phyloP scores from a whole-genome alignment of 2,113 vertebrate genomes.

The Pteruthius melanotis region DNA sequence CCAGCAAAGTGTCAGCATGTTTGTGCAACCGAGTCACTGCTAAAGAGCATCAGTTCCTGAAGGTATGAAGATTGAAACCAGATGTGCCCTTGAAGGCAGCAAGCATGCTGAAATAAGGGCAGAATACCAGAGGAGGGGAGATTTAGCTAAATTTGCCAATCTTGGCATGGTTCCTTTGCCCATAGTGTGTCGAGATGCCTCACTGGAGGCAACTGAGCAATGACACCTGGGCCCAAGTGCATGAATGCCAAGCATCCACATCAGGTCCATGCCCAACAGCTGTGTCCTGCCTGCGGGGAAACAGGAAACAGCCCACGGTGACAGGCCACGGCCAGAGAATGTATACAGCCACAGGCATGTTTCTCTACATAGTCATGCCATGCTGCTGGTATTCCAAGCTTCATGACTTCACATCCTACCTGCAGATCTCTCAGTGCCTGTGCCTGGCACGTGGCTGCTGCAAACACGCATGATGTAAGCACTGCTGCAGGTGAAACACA shows the following conservation, averaged over 20 bases:
- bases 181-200: not conserved
- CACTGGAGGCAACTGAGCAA: not conserved
- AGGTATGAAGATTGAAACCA: not conserved
- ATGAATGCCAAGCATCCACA: not conserved
- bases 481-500: not conserved
- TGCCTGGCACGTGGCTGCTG: not conserved
- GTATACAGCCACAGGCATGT: not conserved
- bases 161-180: not conserved
- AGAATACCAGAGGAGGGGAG: not conserved
- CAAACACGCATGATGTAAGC: fast-evolving
- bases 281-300: fast-evolving
- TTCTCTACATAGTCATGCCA: not conserved
- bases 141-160: not conserved
- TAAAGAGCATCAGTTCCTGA: not conserved
- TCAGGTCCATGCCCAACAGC: not conserved
- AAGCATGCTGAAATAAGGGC: not conserved
- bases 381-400: not conserved
- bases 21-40: not conserved
- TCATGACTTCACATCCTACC: not conserved
- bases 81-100: not conserved
- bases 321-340: not conserved
- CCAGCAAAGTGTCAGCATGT: not conserved
- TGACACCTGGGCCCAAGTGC: not conserved
- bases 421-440: not conserved
- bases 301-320: not conserved